Evolutionary conservation across 2,888 invertebrate species (phyloP).

Genomic region (Tetranychus piercei): DNA sequence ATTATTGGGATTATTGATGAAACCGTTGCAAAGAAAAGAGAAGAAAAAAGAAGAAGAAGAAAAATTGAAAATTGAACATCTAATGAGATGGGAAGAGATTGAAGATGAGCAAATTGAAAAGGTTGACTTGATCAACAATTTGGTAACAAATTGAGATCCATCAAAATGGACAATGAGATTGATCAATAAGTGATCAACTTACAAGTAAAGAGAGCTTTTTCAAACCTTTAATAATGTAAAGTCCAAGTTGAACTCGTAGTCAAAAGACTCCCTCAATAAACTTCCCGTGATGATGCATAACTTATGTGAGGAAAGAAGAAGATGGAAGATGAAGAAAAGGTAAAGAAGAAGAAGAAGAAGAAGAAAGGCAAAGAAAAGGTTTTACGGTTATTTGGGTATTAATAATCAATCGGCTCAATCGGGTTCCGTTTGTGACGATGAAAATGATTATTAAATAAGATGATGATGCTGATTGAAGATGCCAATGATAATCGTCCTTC

Average conservation of each 20-base stretch:
- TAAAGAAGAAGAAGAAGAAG: background rate
- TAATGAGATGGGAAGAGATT: background rate
- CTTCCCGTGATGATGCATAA: constrained; percentile 1
- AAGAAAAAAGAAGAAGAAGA: background rate
- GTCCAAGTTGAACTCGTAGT: too few relatives aligned
- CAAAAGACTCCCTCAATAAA: background rate
- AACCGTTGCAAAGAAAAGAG: background rate
- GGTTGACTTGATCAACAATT: background rate
- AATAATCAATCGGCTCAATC: background rate
- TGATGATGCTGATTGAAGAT: background rate
- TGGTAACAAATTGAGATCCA: background rate
- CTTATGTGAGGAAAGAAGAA: background rate
- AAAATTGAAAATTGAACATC: background rate
- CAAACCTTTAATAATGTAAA: too few relatives aligned
- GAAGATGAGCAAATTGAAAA: background rate
- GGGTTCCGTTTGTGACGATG: background rate
- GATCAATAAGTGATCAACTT: background rate
- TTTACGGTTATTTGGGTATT: background rate
- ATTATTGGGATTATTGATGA: background rate
- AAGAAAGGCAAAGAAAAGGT: background rate
- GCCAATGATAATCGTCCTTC: background rate
- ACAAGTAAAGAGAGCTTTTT: too few relatives aligned
- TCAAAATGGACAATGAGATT: background rate
- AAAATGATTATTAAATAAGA: background rate
- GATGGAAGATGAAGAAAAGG: background rate